Base-by-base conservation (phyloP, 2,888 invertebrate genomes). In the Drosophila anceps region DNA sequence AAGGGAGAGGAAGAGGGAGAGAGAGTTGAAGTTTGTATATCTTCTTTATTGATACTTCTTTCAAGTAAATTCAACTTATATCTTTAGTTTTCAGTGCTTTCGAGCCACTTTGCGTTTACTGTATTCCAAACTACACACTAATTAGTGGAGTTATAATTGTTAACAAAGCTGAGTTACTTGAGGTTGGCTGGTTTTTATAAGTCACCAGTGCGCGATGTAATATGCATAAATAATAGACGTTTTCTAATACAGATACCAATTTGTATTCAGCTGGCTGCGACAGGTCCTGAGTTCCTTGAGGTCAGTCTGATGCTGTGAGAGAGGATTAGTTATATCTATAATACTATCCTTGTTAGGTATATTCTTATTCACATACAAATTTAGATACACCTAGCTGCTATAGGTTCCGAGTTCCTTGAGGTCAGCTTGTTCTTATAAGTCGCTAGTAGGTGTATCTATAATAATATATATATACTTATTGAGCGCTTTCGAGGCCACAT, bases 401-500 rank as follows among this genome's bases (percentile, higher is more conserved):
- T 10, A 29, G 5, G 0, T 29, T 1, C 27, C 2, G 27, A 46
- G 46, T 46, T 46, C 1, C 46, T 27, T 29, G 46, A 46, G 46
- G 27, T 10, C 27, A 27, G 15, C 27, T 9, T 27, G 27, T 1
- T 20, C 7, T 8, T 24, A 9, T 13, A n/a, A 4, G 9, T 27
- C 27, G 4, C 9, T 4, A 13, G 13, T 12, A 13, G 20, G 20
- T 43, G 20, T 5, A 5, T 43, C 12, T 6, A 12, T 43, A 20
- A 43, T 5, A 46, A 5, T 46, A n/a, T n/a, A n/a, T n/a, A n/a
- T 5, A 1, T 9, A 46, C 10, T n/a, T 29, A 4, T n/a, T 9
- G 2, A 27, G 1, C 9, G 8, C n/a, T 27, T 46, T 15, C 1
- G 0, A n/a, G 1, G 4, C 1, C 10, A 5, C 6, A 18, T 31